A percentile compares a stretch with the other conserved stretches of the same genome.
These are phyloP conservation scores for Cydia amplana DNA, from an alignment of 1,140 invertebrate genomes.

Conservation along the genomic window DNA sequence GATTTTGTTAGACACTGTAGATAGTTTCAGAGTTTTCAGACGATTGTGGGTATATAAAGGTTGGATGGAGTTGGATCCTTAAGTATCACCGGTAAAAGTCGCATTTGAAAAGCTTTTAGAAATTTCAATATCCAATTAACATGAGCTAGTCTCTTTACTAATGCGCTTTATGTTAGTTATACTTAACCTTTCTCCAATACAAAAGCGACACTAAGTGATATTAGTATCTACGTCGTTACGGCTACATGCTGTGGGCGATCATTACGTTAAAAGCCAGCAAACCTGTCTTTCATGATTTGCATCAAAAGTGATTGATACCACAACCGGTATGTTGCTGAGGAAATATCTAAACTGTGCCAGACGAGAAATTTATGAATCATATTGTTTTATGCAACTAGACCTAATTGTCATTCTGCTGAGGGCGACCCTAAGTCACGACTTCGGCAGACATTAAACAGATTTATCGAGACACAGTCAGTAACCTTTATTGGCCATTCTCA, in stretches of 20 bases:
- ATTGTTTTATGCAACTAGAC: constrained; percentile 11
- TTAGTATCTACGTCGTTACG: background rate
- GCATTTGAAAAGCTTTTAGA: background rate
- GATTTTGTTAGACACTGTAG: too few species aligned
- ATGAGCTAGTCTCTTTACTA: background rate
- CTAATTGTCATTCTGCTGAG: constrained; percentile 20
- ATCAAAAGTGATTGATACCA: constrained; percentile 11
- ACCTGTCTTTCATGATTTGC: constrained; percentile 5
- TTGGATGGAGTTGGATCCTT: too few species aligned
- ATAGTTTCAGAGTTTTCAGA: too few species aligned
- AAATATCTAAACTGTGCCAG: background rate
- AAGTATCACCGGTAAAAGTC: background rate
- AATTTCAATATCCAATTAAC: background rate
- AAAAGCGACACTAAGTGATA: constrained; percentile 11
- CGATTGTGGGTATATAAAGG: too few species aligned
- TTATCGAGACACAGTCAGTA: background rate
- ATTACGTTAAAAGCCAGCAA: constrained; percentile 12
- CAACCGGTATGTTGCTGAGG: background rate
- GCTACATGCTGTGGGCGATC: constrained; percentile 6
- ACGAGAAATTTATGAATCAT: constrained; percentile 6
- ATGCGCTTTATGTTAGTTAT: background rate
- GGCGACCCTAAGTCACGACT: constrained; percentile 17
- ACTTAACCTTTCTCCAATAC: constrained; percentile 14
- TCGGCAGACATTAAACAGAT: constrained; percentile 11
- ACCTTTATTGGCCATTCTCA: constrained; percentile 2